Evolutionary conservation across 2,113 vertebrate genomes (phyloP), one percentile per base, ranked within the genome.

Genomic region (Oreocharis arfaki): DNA sequence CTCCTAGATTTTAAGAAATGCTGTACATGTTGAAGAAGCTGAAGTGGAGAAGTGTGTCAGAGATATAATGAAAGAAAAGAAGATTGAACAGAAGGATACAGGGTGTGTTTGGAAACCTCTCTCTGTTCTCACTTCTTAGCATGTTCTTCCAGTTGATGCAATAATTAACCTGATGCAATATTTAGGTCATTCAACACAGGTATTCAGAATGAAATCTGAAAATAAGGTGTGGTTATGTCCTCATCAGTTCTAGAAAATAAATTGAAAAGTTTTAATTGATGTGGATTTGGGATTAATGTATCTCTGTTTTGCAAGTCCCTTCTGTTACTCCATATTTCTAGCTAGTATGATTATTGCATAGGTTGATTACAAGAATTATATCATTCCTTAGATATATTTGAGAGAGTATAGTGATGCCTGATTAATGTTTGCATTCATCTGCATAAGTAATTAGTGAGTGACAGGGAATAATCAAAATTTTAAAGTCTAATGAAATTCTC

Each of bases 1-100:
- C 92, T 68, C 37, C 68, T 67, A 99, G 99, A 96, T 99, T 85
- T 98, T 99, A 91, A 98, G 97, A 97, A 95, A 92, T 52, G 98
- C 98, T 11, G 95, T 99, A 77, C 73, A 95, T 19, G 93, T 94
- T 73, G 97, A 92, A 56, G 98, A 98, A 91, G 97, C 95, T 49
- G 91, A 98, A 60, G 96, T 99, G 89, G 98, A 98, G 80, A 97
- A 95, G 61, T 98, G 95, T 90, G 98, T 99, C 81, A 95, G 89
- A 41, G 96, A 98, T 71, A 98, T 99, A 80, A 98, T 99, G 97
- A 98, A 97, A 92, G 98, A 98, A 89, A 99, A 99, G 98, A 98
- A 97, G 27, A 97, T 98, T 84, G 88, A 97, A 11, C 97, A 99
- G 95, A 98, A 98, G 95, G 98, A 99, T 96, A 95, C 96, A 47